These are phyloP conservation scores for Melolontha melolontha DNA, from an alignment of 2,888 invertebrate species.

Conservation along the genomic window DNA sequence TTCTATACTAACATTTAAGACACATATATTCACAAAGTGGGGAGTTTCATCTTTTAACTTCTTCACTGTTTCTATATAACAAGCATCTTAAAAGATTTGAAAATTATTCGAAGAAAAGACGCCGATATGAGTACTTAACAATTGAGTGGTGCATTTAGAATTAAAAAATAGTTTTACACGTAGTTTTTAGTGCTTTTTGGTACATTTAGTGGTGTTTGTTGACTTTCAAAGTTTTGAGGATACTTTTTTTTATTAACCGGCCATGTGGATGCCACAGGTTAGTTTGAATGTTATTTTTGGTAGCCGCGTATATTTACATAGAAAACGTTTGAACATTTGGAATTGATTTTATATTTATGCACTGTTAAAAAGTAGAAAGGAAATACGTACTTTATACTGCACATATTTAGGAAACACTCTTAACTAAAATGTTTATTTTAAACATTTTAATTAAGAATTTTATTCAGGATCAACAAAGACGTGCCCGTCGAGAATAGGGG, in stretches of 20 bases:
- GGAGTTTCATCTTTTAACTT: constrained; percentile 50
- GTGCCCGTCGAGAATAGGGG: too few species aligned
- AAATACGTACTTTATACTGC: too few species aligned
- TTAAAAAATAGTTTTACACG: constrained; percentile 8
- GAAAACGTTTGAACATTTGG: too few species aligned
- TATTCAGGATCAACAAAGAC: too few species aligned
- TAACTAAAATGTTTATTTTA: too few species aligned
- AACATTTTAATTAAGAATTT: too few species aligned
- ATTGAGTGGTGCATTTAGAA: neutral
- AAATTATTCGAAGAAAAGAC: constrained; percentile 53
- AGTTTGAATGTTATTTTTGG: constrained; percentile 30
- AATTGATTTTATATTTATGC: too few species aligned
- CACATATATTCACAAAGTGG: constrained; percentile 45
- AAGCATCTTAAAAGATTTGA: constrained; percentile 51
- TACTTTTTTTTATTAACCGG: constrained; percentile 46
- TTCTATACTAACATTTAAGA: constrained; percentile 43
- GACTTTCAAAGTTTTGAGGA: constrained; percentile 42
- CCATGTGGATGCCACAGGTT: constrained; percentile 52
- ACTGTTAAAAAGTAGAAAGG: too few species aligned
- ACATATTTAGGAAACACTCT: too few species aligned
- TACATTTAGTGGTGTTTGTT: constrained; percentile 43
- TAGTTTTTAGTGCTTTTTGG: constrained; percentile 46
- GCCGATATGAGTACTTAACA: constrained; percentile 50
- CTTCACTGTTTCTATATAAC: constrained; percentile 53
- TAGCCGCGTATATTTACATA: neutral